Evolutionary conservation across 2,797 vertebrate genomes (phyloP).

Genomic region (Sternotherus odoratus): DNA sequence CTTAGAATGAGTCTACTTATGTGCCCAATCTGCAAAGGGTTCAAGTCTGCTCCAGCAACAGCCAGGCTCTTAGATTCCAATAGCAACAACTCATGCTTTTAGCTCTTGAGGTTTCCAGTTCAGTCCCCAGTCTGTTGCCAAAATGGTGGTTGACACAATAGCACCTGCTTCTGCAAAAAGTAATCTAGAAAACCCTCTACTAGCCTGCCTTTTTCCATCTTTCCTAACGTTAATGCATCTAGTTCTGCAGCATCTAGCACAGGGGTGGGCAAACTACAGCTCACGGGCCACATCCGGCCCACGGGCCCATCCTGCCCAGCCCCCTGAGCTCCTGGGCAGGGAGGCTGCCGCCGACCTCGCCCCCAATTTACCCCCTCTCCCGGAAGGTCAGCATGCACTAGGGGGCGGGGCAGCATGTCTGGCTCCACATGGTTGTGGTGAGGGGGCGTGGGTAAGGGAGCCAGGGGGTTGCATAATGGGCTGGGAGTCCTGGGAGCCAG

Average conservation of each 20-base stretch:
- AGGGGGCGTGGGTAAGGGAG: too few relatives aligned
- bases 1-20: not conserved
- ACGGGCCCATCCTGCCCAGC: too few relatives aligned
- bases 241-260: constrained; percentile 47
- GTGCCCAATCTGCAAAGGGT: not conserved
- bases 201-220: constrained; percentile 24
- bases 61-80: not conserved
- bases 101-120: not conserved
- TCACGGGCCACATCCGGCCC: too few relatives aligned
- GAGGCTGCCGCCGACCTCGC: too few relatives aligned
- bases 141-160: not conserved
- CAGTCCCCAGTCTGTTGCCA: not conserved
- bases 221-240: constrained; percentile 65
- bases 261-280: too few relatives aligned
- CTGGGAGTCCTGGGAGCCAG: too few relatives aligned
- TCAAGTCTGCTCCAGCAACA: not conserved
- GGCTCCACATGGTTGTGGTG: too few relatives aligned
- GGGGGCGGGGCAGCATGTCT: too few relatives aligned
- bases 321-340: too few relatives aligned
- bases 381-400: too few relatives aligned
- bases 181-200: not conserved
- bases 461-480: too few relatives aligned
- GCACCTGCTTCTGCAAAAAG: constrained; percentile 9
- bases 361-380: too few relatives aligned
- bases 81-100: not conserved